Percentiles rank a stretch among this genome's conserved stretches.
Conservation (phyloP, 2,888 invertebrate genomes). For the Yponomeuta plumbellus region DNA sequence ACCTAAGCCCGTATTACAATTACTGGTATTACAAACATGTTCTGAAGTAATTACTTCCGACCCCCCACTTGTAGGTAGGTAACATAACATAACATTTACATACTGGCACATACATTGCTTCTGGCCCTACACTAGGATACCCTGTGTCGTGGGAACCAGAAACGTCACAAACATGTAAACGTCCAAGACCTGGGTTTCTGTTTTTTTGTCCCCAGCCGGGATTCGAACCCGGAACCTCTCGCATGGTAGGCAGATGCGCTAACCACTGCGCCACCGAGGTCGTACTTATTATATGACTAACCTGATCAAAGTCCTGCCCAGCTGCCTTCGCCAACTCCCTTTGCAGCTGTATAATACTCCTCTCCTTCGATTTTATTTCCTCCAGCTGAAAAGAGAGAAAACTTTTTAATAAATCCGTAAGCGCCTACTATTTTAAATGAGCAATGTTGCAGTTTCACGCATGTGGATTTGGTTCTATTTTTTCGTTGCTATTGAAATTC, state of each 20-base stretch:
- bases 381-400: conserved; percentile 74
- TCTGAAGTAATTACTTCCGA: background rate
- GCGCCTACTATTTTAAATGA: background rate
- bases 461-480: background rate
- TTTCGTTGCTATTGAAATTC: background rate
- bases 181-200: too few relatives aligned
- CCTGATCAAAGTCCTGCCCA: conserved; percentile 57
- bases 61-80: too few relatives aligned
- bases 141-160: too few relatives aligned
- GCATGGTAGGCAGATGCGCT: too few relatives aligned
- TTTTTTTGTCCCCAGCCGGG: too few relatives aligned
- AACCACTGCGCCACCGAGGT: too few relatives aligned
- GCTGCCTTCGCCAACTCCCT: conserved; percentile 55
- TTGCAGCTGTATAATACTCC: conserved; percentile 76
- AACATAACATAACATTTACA: too few relatives aligned
- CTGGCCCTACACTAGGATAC: too few relatives aligned
- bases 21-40: background rate
- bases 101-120: too few relatives aligned
- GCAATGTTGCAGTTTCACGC: background rate
- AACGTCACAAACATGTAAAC: too few relatives aligned
- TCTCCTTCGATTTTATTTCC: conserved; percentile 83
- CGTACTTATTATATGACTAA: conserved; percentile 25
- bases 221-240: too few relatives aligned
- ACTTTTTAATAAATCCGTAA: background rate
- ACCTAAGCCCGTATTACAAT: too few relatives aligned